Conservation (phyloP, 2,797 vertebrate species). For the Parauchenoglanis ngamensis region DNA sequence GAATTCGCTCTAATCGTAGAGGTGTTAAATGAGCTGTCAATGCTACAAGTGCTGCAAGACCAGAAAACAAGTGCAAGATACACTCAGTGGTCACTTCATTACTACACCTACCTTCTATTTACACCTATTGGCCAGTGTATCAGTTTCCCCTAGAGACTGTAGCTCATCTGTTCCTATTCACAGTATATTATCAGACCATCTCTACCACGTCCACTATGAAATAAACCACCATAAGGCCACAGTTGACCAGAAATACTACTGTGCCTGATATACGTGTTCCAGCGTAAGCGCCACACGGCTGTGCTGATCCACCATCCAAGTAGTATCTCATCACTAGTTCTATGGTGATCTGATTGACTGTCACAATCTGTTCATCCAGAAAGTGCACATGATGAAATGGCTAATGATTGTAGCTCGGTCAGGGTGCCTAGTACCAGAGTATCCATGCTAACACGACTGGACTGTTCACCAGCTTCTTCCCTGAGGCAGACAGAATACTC, state of each 20-base stretch:
- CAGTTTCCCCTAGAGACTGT: background rate
- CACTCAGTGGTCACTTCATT: constrained; percentile 6
- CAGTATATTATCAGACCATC: background rate
- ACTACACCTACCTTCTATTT: background rate
- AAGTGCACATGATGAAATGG: background rate
- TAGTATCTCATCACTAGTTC: background rate
- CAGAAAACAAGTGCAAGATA: background rate
- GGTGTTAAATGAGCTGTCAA: constrained; percentile 3
- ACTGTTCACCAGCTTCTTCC: background rate
- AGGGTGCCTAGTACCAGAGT: background rate
- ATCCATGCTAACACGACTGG: background rate
- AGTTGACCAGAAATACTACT: background rate
- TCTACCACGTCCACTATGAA: background rate
- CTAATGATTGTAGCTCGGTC: background rate
- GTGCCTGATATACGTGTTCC: background rate
- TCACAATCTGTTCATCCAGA: background rate
- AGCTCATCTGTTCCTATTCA: background rate
- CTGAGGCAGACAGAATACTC: background rate
- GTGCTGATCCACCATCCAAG: background rate
- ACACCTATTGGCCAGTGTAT: background rate
- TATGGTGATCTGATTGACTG: background rate
- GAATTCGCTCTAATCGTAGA: background rate
- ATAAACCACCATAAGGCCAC: background rate
- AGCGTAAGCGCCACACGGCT: background rate
- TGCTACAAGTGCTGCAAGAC: background rate